These are phyloP conservation scores for Hydractinia echinata DNA, from an alignment of 30 jellyfish, hydroid and myxozoan species.

Conservation along the genomic window DNA sequence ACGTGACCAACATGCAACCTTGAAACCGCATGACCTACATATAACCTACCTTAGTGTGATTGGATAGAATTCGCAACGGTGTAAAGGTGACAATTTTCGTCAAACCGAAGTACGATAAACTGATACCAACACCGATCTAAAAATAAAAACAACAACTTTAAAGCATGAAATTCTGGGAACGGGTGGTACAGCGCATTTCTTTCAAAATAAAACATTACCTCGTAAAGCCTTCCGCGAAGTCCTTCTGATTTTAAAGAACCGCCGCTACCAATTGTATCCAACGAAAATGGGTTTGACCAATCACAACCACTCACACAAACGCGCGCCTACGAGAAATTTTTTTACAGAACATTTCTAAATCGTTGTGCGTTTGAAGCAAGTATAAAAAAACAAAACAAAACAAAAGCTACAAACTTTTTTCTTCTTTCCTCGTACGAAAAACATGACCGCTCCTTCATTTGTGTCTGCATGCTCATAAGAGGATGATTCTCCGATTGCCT, in stretches of 20 bases:
- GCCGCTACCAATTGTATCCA: slow-evolving; percentile 92
- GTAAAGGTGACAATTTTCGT: slow-evolving; percentile 94
- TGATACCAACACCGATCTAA: slow-evolving; percentile 94
- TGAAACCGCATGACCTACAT: background rate
- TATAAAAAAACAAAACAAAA: background rate
- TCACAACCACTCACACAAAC: slow-evolving; percentile 71
- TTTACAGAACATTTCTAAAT: background rate
- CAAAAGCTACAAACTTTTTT: slow-evolving; percentile 20
- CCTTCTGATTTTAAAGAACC: slow-evolving; percentile 83
- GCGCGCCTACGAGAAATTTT: slow-evolving; percentile 49
- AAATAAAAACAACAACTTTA: background rate
- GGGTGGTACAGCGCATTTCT: too few species aligned
- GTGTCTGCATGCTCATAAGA: background rate
- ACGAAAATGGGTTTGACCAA: slow-evolving; percentile 83
- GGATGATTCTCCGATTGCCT: slow-evolving; percentile 9
- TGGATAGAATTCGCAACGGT: slow-evolving; percentile 85
- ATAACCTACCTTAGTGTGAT: slow-evolving; percentile 69
- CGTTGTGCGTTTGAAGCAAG: background rate
- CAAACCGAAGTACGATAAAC: slow-evolving; percentile 83
- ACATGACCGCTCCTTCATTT: slow-evolving; percentile 60
- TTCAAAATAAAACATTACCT: slow-evolving; percentile 31
- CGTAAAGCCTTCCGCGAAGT: slow-evolving; percentile 63
- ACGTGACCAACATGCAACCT: too few species aligned
- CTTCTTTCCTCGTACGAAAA: slow-evolving; percentile 63
- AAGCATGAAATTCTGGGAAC: background rate